phyloP scores from a whole-genome alignment of 2,888 invertebrate species.

The Camptogramma bilineatum region DNA sequence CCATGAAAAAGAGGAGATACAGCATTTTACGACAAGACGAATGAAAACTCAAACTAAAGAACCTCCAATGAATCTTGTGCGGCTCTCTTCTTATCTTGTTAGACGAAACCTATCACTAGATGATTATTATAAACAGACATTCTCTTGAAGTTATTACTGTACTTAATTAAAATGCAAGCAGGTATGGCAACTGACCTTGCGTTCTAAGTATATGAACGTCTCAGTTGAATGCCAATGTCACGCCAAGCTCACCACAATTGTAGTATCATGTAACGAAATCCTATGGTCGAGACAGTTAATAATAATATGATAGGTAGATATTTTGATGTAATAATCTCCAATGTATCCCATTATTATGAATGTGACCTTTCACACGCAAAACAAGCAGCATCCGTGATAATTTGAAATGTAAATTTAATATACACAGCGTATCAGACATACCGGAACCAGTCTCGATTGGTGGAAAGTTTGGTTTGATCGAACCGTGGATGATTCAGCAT shows the following conservation, averaged over 20 bases:
- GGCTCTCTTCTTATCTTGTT: neutral
- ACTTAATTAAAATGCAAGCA: slow-evolving; percentile 61
- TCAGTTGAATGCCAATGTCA: slow-evolving; percentile 78
- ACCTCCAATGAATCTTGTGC: too few species aligned
- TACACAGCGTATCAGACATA: slow-evolving; percentile 47
- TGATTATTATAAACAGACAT: slow-evolving; percentile 25
- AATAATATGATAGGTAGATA: neutral
- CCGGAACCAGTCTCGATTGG: slow-evolving; percentile 61
- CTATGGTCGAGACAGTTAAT: slow-evolving; percentile 44
- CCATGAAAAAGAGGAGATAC: neutral
- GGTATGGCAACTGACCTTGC: slow-evolving; percentile 67
- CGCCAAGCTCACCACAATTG: slow-evolving; percentile 51
- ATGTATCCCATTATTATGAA: slow-evolving; percentile 27
- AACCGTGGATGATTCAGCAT: slow-evolving; percentile 64
- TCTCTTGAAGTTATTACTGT: slow-evolving; percentile 41
- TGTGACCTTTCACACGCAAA: slow-evolving; percentile 41
- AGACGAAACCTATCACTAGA: slow-evolving; percentile 21
- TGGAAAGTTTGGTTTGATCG: slow-evolving; percentile 56
- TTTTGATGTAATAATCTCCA: slow-evolving; percentile 13
- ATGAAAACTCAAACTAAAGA: neutral
- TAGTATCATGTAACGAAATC: slow-evolving; percentile 48
- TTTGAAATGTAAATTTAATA: slow-evolving; percentile 32
- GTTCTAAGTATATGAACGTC: slow-evolving; percentile 68
- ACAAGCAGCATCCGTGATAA: slow-evolving; percentile 35
- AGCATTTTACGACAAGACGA: neutral